Evolutionary conservation across 2,888 invertebrate species (phyloP).

Genomic region (Adelognathus sp.): DNA sequence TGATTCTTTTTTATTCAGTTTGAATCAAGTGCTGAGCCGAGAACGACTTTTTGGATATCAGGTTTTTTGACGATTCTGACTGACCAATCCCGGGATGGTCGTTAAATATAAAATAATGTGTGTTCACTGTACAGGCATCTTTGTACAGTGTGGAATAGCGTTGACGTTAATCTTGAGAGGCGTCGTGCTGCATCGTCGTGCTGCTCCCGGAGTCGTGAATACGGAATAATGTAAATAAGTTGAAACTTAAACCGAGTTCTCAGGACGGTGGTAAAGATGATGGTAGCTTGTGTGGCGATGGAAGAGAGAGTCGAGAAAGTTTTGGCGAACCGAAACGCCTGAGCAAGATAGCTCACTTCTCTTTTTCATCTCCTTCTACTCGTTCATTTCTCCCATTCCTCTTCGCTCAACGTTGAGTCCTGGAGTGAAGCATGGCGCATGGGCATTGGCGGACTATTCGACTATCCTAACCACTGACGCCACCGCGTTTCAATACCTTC

Average conservation of each 20-base stretch:
- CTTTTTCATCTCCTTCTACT: slow-evolving; percentile 10
- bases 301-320: slow-evolving; percentile 36
- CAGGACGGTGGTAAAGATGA: slow-evolving; percentile 21
- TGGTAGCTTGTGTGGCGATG: slow-evolving; percentile 37
- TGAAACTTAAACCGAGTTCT: slow-evolving; percentile 58
- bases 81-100: slow-evolving; percentile 1
- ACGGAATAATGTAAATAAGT: slow-evolving; percentile 62
- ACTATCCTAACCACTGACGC: slow-evolving; percentile 19
- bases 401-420: not conserved
- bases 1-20: not conserved
- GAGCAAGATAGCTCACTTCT: not conserved
- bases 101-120: slow-evolving; percentile 47
- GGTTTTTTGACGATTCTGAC: slow-evolving; percentile 25
- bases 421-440: slow-evolving; percentile 2
- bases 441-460: slow-evolving; percentile 9
- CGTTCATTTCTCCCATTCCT: slow-evolving; percentile 1
- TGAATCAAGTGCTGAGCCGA: not conserved
- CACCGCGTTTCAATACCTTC: slow-evolving; percentile 8
- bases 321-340: slow-evolving; percentile 18
- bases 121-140: not conserved
- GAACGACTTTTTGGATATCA: slow-evolving; percentile 25
- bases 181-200: slow-evolving; percentile 8
- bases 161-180: slow-evolving; percentile 39
- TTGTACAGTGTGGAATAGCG: not conserved
- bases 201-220: slow-evolving; percentile 49